Conservation (phyloP, 2,797 vertebrate species). For the Strix occidentalis region DNA sequence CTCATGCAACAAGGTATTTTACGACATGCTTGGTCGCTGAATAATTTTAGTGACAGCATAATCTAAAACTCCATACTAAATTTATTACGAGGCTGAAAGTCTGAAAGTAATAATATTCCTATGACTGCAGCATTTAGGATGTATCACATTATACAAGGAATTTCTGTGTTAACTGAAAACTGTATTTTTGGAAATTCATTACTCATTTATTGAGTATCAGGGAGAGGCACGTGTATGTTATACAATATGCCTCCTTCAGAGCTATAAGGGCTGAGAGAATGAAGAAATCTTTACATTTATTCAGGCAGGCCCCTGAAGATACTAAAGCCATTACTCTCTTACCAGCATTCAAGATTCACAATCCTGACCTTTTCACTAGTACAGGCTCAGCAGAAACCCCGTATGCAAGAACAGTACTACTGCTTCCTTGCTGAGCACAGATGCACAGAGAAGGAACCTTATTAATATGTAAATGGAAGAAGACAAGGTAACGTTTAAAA, state of each 20-base stretch:
- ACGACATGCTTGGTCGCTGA: fast-evolving
- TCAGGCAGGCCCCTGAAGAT: background rate
- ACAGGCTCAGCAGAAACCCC: slow-evolving; percentile 36
- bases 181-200: background rate
- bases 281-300: background rate
- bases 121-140: background rate
- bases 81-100: background rate
- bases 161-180: background rate
- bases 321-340: background rate
- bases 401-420: background rate
- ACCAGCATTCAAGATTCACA: background rate
- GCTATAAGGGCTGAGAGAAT: background rate
- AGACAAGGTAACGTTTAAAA: background rate
- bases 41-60: background rate
- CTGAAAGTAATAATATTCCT: background rate
- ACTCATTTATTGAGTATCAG: background rate
- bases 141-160: background rate
- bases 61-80: background rate
- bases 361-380: slow-evolving; percentile 10
- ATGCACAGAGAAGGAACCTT: background rate
- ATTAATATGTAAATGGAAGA: slow-evolving; percentile 4
- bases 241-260: background rate
- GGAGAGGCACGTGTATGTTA: background rate
- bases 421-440: slow-evolving; percentile 11
- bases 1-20: background rate